Conservation (phyloP, 2,797 vertebrate genomes). For the Natrix natrix region DNA sequence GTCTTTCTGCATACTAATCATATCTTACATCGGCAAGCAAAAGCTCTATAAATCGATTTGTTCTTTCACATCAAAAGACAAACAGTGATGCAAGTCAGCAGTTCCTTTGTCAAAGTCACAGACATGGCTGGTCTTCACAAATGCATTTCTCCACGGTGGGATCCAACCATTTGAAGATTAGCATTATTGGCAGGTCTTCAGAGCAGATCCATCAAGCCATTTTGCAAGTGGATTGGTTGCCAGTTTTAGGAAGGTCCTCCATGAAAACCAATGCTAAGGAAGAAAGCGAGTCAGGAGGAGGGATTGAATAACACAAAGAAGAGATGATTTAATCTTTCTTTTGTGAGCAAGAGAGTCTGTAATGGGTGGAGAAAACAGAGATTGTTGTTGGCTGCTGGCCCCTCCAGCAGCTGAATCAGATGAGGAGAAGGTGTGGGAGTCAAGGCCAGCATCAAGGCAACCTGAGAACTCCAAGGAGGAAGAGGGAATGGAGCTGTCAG, state of each 20-base stretch:
- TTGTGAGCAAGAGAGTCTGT: constrained; percentile 61
- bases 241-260: constrained; percentile 76
- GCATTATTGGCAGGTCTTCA: constrained; percentile 98
- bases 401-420: too few species aligned
- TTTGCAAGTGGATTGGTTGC: constrained; percentile 80
- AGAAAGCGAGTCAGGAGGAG: constrained; percentile 22
- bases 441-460: too few species aligned
- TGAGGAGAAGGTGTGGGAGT: too few species aligned
- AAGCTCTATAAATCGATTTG: constrained; percentile 97
- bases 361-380: constrained; percentile 50
- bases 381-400: too few species aligned
- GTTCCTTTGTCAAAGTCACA: constrained; percentile 99
- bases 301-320: constrained; percentile 11
- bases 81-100: constrained; percentile 99
- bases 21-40: constrained; percentile 86
- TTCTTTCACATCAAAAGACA: constrained; percentile 99
- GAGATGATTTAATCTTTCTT: constrained; percentile 76
- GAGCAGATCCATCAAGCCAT: constrained; percentile 91
- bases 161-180: constrained; percentile 93
- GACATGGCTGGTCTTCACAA: constrained; percentile 94
- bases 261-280: constrained; percentile 74
- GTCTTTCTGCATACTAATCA: constrained; percentile 95
- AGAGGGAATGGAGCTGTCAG: too few species aligned
- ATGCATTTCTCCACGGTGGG: constrained; percentile 86
- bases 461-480: too few species aligned